A percentile compares a stretch with the other conserved stretches of the same genome.
phyloP scores from a whole-genome alignment of 2,797 vertebrate genomes.

The Liasis olivaceus region DNA sequence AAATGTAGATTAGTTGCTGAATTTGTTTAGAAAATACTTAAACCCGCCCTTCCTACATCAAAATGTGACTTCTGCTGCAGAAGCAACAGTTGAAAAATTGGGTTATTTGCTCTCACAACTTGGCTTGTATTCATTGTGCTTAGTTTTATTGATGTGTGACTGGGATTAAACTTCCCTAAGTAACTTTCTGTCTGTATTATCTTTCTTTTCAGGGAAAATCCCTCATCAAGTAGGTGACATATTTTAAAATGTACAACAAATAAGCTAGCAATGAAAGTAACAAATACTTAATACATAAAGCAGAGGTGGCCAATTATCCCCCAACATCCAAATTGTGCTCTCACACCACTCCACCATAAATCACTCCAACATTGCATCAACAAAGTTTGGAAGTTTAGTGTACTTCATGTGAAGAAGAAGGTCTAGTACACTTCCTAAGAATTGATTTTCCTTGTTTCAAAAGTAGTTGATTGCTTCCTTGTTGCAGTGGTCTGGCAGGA shows the following conservation, averaged over 20 bases:
- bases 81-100: neutral
- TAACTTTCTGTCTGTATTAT: neutral
- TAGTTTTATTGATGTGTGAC: conserved; percentile 24
- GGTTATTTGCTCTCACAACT: conserved; percentile 15
- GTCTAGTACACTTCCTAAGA: neutral
- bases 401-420: neutral
- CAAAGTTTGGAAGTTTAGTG: neutral
- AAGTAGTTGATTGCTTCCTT: no score
- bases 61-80: conserved; percentile 3
- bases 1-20: conserved; percentile 8
- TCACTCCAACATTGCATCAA: neutral
- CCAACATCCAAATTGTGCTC: neutral
- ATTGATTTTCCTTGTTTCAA: neutral
- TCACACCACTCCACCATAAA: neutral
- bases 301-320: neutral
- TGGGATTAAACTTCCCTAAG: rapidly evolving
- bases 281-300: neutral
- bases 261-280: neutral
- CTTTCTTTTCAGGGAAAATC: neutral
- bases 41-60: conserved; percentile 8
- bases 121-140: neutral
- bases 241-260: neutral
- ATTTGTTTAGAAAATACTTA: conserved; percentile 21
- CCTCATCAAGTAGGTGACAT: neutral
- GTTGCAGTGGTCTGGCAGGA: neutral